Base-by-base conservation (phyloP, 2,113 vertebrate species). In the Leptobrachium leishanense region DNA sequence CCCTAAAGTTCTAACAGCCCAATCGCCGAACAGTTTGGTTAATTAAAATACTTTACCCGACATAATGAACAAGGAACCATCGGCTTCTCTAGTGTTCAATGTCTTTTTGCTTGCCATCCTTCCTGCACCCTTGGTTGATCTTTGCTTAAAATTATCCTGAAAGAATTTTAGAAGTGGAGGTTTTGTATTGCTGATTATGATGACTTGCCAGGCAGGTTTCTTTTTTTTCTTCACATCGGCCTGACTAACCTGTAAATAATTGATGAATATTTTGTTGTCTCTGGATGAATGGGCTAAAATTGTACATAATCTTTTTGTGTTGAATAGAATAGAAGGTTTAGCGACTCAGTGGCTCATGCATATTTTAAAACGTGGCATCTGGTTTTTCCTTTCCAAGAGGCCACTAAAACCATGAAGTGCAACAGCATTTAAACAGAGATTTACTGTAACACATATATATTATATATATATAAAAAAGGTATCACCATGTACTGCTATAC, bases 211-310 rank as follows among this genome's bases (percentile, higher is more conserved):
- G 43, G 50, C 59, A 75, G 46, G 20, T 15, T 64, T 75, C 9
- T 64, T 54, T 53, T 72, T 64, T 77, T 72, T 71, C 68, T 65
- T 68, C 68, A 75, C 70, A 68, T 64, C 74, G 73, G 31, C 42
- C 70, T 3, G 12, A 82, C 57, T 20, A 70, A 43, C 74, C 55
- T 59, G 63, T 77, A 54, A 77, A 82, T 82, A 63, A 73, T 73
- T 77, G 64, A 80, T 80, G 77, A 74, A 66, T 82, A 82, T 77
- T 73, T 77, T 77, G 75, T 82, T 77, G 75, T 68, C 75, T 59
- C 71, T 62, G 69, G 43, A 63, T 74, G 64, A 82, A 82, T 44
- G 15, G 74, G 81, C 70, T 73, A 73, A 77, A 77, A 68, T 77
- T 77, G 41, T 64, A 50, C 54, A 39, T 57, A 63, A 75, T 75